Evolutionary conservation across 2,113 vertebrate species (phyloP).

Genomic region (Axis porcinus): DNA sequence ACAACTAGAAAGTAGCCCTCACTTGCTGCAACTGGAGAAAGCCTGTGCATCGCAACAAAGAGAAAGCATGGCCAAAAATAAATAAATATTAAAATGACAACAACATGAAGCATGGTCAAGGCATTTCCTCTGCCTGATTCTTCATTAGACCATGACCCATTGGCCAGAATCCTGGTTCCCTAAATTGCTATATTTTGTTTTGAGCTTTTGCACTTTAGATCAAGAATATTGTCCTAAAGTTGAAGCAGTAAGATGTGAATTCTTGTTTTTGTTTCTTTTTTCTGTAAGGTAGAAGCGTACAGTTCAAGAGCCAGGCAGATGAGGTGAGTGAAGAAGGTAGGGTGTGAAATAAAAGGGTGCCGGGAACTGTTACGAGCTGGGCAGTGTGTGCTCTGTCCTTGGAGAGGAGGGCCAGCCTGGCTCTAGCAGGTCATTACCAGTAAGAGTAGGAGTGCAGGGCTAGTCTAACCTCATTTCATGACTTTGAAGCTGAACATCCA

Average conservation of each 20-base stretch:
- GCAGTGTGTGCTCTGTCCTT: not conserved
- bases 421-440: not conserved
- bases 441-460: not conserved
- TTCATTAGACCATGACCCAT: not conserved
- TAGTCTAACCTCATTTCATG: not conserved
- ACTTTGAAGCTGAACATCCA: not conserved
- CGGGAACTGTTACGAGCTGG: too few species aligned
- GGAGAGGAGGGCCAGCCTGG: not conserved
- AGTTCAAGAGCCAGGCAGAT: not conserved
- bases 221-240: not conserved
- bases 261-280: not conserved
- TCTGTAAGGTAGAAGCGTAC: not conserved
- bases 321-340: not conserved
- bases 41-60: not conserved
- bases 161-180: not conserved
- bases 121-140: not conserved
- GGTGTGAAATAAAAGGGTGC: rapidly evolving
- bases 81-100: not conserved
- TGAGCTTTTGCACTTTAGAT: not conserved
- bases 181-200: not conserved
- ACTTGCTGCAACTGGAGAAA: not conserved
- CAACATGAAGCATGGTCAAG: not conserved
- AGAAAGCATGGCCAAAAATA: not conserved
- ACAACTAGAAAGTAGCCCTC: not conserved
- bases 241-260: not conserved